A percentile compares a stretch with the other conserved stretches of the same genome.
Evolutionary conservation across 2,113 vertebrate genomes (phyloP).

Genomic region (Silurus meridionalis): DNA sequence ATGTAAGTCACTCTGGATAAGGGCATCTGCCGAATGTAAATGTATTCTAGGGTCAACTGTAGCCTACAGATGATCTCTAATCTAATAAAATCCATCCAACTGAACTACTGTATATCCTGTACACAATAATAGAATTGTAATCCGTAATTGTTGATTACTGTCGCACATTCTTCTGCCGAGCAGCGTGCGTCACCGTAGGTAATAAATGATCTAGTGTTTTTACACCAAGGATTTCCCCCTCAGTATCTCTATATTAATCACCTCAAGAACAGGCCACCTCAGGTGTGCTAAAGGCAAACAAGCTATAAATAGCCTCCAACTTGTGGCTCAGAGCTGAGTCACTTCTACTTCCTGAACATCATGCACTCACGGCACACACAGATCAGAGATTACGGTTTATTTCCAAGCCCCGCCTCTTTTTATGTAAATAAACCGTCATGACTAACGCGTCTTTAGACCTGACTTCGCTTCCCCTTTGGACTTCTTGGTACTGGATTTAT

Average conservation of each 20-base stretch:
- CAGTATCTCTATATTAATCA: not conserved
- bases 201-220: not conserved
- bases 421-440: not conserved
- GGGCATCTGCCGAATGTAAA: no score
- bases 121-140: no score
- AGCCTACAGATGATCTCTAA: no score
- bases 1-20: no score
- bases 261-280: not conserved
- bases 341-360: slow-evolving; percentile 26
- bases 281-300: not conserved
- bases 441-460: not conserved
- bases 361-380: not conserved
- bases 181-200: not conserved
- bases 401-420: not conserved
- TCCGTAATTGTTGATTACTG: no score
- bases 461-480: not conserved
- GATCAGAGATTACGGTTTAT: not conserved
- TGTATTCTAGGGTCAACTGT: no score
- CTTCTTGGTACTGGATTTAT: not conserved
- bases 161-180: no score
- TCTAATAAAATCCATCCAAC: no score
- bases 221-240: slow-evolving; percentile 22
- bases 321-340: slow-evolving; percentile 24
- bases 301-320: slow-evolving; percentile 37
- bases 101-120: no score